Evolutionary conservation across 2,797 vertebrate genomes (phyloP).

Genomic region (Pseudopleuronectes americanus): DNA sequence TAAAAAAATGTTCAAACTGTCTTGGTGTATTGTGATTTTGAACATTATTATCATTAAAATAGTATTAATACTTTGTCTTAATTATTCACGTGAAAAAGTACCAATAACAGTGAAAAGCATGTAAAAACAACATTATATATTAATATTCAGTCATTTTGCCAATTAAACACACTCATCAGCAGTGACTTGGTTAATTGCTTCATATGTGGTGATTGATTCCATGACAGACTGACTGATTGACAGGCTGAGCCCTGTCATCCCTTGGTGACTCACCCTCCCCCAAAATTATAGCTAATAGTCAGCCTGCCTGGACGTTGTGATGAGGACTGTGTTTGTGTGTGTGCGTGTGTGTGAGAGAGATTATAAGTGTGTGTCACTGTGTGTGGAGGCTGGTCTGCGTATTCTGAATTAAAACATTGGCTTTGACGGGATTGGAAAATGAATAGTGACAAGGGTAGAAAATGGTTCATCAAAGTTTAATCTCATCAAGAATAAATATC

Average conservation of each 20-base stretch:
- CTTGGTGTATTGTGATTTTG: too few species aligned
- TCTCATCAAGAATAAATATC: slow-evolving; percentile 36
- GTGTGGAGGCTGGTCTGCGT: slow-evolving; percentile 8
- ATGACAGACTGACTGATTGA: slow-evolving; percentile 68
- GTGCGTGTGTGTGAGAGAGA: slow-evolving; percentile 14
- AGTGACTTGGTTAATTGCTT: slow-evolving; percentile 64
- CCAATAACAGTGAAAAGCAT: too few species aligned
- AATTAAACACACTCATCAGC: slow-evolving; percentile 54
- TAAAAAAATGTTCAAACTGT: too few species aligned
- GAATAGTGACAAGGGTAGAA: slow-evolving; percentile 60
- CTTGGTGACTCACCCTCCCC: slow-evolving; percentile 68
- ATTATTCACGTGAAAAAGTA: too few species aligned
- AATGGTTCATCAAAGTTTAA: slow-evolving; percentile 41
- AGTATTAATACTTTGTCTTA: too few species aligned
- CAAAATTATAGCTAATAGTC: slow-evolving; percentile 49
- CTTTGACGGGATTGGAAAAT: slow-evolving; percentile 42
- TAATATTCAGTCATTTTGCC: slow-evolving; percentile 21
- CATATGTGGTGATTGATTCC: slow-evolving; percentile 63
- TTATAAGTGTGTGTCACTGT: slow-evolving; percentile 9
- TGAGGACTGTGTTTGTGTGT: slow-evolving; percentile 10
- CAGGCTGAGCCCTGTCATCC: slow-evolving; percentile 47
- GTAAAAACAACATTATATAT: too few species aligned
- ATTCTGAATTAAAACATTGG: slow-evolving; percentile 38
- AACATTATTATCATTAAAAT: too few species aligned
- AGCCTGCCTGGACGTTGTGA: slow-evolving; percentile 9